phyloP scores from a whole-genome alignment of 2,113 vertebrate species.

The Calonectris borealis region DNA sequence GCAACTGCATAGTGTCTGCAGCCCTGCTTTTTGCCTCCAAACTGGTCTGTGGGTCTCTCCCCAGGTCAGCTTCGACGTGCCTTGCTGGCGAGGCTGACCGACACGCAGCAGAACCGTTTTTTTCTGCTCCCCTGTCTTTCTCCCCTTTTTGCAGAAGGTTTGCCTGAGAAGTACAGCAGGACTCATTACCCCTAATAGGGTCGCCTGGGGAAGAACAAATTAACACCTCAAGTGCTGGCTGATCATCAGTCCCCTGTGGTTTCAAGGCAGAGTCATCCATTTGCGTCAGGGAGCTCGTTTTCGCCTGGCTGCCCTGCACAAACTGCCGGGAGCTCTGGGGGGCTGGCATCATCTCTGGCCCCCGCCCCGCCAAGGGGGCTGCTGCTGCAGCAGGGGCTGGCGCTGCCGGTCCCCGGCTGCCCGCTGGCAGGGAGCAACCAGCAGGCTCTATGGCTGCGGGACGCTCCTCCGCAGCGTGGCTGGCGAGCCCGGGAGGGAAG shows the following conservation, averaged over 20 bases:
- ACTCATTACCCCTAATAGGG: neutral
- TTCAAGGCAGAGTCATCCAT: conserved; percentile 38
- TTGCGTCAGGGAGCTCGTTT: neutral
- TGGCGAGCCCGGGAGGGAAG: neutral
- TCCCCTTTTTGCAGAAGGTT: neutral
- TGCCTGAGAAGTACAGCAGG: conserved; percentile 20
- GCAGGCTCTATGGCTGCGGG: neutral
- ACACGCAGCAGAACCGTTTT: neutral
- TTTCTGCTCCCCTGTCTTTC: neutral
- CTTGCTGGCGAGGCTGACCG: neutral
- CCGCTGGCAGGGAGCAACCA: neutral
- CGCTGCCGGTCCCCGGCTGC: neutral
- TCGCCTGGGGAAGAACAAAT: neutral
- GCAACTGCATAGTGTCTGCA: neutral
- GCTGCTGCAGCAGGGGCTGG: neutral
- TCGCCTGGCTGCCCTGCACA: conserved; percentile 19
- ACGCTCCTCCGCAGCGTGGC: neutral
- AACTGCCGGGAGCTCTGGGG: conserved; percentile 34
- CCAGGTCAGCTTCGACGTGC: neutral
- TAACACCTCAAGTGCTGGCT: neutral
- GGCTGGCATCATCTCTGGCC: conserved; percentile 37
- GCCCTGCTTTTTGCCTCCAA: neutral
- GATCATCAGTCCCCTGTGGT: conserved; percentile 43
- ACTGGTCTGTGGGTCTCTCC: neutral
- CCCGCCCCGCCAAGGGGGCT: neutral